A percentile compares a stretch with the other conserved stretches of the same genome.
phyloP scores from a whole-genome alignment of 2,888 invertebrate species.

The Adela reaumurella region DNA sequence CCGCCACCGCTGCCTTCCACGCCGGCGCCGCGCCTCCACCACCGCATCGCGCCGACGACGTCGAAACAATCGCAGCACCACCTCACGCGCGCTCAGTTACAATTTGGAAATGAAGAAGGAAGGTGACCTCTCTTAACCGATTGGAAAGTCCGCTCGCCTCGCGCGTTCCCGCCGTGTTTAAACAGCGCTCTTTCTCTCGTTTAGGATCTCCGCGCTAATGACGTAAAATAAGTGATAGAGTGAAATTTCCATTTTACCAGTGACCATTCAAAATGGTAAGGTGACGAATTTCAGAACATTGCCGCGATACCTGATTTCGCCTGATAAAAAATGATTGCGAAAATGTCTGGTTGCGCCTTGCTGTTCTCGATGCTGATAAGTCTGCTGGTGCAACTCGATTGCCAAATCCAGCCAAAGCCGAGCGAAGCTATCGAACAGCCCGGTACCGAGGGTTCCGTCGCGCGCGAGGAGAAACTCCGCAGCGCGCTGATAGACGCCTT shows the following conservation, averaged over 20 bases:
- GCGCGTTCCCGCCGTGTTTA: neutral
- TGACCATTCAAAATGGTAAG: neutral
- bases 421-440: constrained; percentile 17
- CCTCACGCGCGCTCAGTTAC: neutral
- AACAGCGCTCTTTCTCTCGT: neutral
- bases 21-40: neutral
- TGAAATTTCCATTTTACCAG: neutral
- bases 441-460: constrained; percentile 26
- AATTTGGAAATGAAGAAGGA: neutral
- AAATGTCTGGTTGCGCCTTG: neutral
- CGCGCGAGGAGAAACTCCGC: constrained; percentile 39
- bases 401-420: neutral
- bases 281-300: neutral
- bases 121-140: neutral
- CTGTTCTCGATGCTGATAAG: neutral
- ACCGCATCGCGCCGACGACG: neutral
- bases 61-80: neutral
- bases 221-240: neutral
- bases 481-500: constrained; percentile 46
- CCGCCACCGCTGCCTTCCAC: neutral
- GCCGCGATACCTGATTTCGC: neutral
- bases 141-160: neutral
- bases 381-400: neutral
- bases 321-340: neutral
- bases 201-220: neutral